phyloP scores from a whole-genome alignment of 2,797 vertebrate species.

The Alfaro cultratus region DNA sequence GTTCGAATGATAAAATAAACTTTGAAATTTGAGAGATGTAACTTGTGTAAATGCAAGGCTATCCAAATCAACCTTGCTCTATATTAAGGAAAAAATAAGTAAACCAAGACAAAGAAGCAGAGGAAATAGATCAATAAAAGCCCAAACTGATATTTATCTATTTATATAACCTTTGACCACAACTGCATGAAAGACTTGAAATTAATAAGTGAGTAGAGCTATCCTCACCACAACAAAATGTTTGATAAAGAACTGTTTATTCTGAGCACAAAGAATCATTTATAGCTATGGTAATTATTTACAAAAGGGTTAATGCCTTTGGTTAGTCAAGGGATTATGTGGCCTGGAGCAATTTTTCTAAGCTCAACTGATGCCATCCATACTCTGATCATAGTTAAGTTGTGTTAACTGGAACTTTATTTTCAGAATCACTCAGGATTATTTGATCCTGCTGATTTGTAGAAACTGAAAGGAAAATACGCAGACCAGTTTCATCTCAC shows the following conservation, averaged over 20 bases:
- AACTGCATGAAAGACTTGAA: not conserved
- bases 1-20: not conserved
- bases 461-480: slow-evolving; percentile 6
- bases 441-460: not conserved
- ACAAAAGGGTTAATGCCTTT: not conserved
- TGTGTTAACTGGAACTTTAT: not conserved
- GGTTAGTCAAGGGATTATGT: not conserved
- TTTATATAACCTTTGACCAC: not conserved
- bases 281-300: not conserved
- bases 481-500: not conserved
- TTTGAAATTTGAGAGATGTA: not conserved
- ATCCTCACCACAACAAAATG: not conserved
- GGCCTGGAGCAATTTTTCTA: not conserved
- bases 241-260: not conserved
- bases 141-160: not conserved
- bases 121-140: not conserved
- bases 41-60: not conserved
- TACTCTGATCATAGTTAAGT: not conserved
- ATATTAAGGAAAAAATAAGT: not conserved
- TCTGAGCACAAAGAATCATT: not conserved
- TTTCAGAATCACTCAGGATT: not conserved
- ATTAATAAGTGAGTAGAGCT: not conserved
- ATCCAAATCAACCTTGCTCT: not conserved
- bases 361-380: not conserved
- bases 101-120: not conserved